Evolutionary conservation across 2,797 vertebrate species (phyloP).

Genomic region (Cacajao melanocephalus): DNA sequence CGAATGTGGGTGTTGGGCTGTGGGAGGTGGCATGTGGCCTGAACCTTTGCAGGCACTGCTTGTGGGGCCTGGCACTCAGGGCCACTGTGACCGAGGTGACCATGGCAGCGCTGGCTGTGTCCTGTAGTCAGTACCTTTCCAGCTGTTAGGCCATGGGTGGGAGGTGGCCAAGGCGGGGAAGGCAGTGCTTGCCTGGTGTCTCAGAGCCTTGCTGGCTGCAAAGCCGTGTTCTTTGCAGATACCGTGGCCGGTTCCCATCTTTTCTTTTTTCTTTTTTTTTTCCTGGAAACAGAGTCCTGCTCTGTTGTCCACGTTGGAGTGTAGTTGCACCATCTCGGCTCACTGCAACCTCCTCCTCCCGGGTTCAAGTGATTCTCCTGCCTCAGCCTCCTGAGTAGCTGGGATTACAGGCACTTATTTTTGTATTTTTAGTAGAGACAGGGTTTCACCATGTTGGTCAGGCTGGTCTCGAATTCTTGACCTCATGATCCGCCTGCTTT

Average conservation of each 20-base stretch:
- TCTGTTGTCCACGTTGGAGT: neutral
- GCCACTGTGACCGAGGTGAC: neutral
- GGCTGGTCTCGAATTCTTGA: no score
- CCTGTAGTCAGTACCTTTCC: neutral
- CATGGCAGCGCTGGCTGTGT: neutral
- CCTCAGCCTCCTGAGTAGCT: neutral
- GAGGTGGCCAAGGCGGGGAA: neutral
- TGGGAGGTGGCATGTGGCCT: neutral
- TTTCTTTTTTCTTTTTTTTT: no score
- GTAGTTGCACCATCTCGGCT: neutral
- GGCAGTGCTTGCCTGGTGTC: neutral
- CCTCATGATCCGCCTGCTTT: no score
- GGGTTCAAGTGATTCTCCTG: neutral
- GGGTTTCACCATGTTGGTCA: no score
- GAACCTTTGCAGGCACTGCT: neutral
- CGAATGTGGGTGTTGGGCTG: neutral
- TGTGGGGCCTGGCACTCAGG: neutral
- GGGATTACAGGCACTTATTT: no score
- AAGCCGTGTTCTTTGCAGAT: neutral
- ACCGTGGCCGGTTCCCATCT: neutral
- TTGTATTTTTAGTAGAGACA: no score
- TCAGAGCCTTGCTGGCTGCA: neutral
- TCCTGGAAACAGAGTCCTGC: neutral
- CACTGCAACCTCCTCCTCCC: neutral
- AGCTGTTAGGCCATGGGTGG: neutral